Evolutionary conservation across 64 coral and sea anemone genomes (phyloP).

Genomic region (Orbicella faveolata): DNA sequence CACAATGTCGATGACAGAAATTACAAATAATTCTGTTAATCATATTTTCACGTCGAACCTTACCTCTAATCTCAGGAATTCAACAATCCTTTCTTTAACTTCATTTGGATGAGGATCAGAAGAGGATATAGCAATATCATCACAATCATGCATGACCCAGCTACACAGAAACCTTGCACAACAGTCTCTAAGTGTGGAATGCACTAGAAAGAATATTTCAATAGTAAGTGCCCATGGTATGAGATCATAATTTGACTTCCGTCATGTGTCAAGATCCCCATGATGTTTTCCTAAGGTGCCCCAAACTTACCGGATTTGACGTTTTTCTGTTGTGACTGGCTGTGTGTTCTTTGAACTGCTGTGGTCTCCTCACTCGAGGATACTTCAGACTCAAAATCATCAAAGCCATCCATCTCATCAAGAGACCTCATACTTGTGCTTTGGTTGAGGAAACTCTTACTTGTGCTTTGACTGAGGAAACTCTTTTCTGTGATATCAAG

Average conservation of each 20-base stretch:
- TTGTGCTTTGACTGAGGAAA: conserved; percentile 37
- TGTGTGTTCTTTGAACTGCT: not conserved
- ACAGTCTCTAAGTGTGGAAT: conserved; percentile 5
- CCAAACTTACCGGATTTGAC: not conserved
- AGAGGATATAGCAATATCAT: not conserved
- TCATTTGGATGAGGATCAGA: not conserved
- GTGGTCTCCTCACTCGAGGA: conserved; percentile 32
- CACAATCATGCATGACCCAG: not conserved
- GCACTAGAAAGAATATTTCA: not conserved
- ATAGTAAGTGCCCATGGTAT: not conserved
- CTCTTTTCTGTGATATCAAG: conserved; percentile 61
- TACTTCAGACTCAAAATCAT: conserved; percentile 61
- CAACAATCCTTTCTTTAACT: conserved; percentile 14
- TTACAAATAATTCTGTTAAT: too few species aligned
- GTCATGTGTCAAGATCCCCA: too few species aligned
- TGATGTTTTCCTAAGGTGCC: too few species aligned
- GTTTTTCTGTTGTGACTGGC: conserved; percentile 37
- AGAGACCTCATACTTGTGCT: not conserved
- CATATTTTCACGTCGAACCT: not conserved
- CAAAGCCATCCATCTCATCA: conserved; percentile 64
- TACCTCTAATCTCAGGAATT: conserved; percentile 17
- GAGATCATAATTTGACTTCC: not conserved
- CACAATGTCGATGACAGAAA: too few species aligned
- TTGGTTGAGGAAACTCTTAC: conserved; percentile 27
- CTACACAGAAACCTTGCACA: conserved; percentile 23